Base-by-base conservation (phyloP, 2,888 invertebrate genomes). In the Melieria picta region DNA sequence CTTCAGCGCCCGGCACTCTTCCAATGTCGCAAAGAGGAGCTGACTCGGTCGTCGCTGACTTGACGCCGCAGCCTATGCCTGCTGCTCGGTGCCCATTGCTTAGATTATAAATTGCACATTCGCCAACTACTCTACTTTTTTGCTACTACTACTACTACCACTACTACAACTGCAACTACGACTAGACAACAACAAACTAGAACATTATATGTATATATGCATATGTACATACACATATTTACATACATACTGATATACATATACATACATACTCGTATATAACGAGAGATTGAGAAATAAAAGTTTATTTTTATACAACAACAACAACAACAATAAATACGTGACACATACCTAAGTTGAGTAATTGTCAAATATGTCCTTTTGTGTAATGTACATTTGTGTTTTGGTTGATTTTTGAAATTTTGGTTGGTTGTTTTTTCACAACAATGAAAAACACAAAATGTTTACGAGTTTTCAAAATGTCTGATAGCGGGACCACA, bases 401-500 rank as follows among this genome's bases (percentile, higher is more conserved):
- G 47, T 63, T 57, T 42, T 42, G 48, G 62, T 56, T 69, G 62
- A 55, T 62, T 69, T 69, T 56, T 56, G 42, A 46, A 56, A 56
- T 5, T 9, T 69, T 69, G 47, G 47, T 63, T 46, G 56, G 55
- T 62, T 69, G 56, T 69, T 69, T 69, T 57, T 9, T 13, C 52
- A 56, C 16, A 65, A 63, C 74, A 82, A 76, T 67, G 68, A 73
- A 69, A 80, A 80, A 80, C 78, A 79, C 82, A 84, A 85, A 78
- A 80, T 80, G 77, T 80, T 80, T 78, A 82, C 80, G 83, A 81
- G 80, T 84, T 87, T 87, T 86, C 83, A 84, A 84, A 85, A 86
- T 85, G 86, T 86, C 87, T 87, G 87, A 87, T 87, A 87, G 82
- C 84, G 87, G 87, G 87, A 87, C 87, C 87, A 87, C 83, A 76